phyloP scores from a whole-genome alignment of 2,113 vertebrate species.

The Probosciger aterrimus region DNA sequence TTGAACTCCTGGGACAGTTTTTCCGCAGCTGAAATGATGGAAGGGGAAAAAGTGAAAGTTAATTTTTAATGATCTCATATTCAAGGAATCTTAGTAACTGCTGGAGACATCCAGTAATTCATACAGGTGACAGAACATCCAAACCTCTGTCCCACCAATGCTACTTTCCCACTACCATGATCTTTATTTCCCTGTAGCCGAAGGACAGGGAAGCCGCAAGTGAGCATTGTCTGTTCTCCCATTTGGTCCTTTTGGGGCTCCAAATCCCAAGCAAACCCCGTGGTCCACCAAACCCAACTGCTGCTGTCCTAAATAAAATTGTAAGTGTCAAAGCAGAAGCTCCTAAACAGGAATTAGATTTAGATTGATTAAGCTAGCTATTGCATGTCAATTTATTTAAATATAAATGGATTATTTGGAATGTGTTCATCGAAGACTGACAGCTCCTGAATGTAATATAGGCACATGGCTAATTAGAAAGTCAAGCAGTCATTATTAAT shows the following conservation, averaged over 20 bases:
- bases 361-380: constrained; percentile 32
- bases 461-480: constrained; percentile 50
- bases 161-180: too few species aligned
- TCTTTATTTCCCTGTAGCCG: background rate
- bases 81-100: background rate
- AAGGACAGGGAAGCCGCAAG: background rate
- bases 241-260: background rate
- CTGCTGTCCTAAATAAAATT: background rate
- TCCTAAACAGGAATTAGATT: constrained; percentile 15
- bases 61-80: background rate
- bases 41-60: background rate
- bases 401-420: constrained; percentile 58
- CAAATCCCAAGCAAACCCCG: background rate
- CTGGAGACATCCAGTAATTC: background rate
- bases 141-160: background rate
- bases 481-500: constrained; percentile 47
- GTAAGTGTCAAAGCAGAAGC: background rate
- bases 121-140: background rate
- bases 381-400: constrained; percentile 10
- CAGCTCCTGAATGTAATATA: constrained; percentile 14
- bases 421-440: constrained; percentile 36
- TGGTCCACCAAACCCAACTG: background rate
- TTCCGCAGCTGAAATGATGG: too few species aligned
- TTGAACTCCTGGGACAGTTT: too few species aligned
- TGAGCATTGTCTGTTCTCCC: background rate